These are phyloP conservation scores for Drosophila sulfurigaster DNA, from an alignment of 1,140 invertebrate species.

Conservation along the genomic window DNA sequence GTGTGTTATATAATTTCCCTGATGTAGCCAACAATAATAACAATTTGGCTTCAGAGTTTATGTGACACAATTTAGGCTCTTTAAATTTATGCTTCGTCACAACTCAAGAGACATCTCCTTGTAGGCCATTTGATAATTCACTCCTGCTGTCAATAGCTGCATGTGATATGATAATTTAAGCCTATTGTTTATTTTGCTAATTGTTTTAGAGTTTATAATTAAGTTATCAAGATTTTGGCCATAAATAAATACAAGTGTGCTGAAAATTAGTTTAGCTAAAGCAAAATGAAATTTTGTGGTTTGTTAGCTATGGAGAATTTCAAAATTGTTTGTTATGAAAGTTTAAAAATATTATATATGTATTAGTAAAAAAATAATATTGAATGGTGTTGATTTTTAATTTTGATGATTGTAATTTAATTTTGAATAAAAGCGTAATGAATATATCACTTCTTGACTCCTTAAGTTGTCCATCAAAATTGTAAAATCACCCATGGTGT, in stretches of 20 bases:
- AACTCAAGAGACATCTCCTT: conserved; percentile 51
- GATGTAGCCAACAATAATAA: conserved; percentile 59
- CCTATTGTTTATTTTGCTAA: conserved; percentile 56
- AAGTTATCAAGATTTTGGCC: conserved; percentile 47
- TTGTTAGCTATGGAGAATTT: conserved; percentile 23
- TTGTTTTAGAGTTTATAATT: conserved; percentile 62
- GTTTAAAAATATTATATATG: too few species aligned
- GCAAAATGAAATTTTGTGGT: conserved; percentile 22
- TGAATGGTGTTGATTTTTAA: too few species aligned
- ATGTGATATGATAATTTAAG: conserved; percentile 47
- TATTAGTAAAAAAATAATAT: too few species aligned
- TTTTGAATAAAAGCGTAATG: too few species aligned
- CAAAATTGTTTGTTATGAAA: too few species aligned
- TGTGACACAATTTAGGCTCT: conserved; percentile 59
- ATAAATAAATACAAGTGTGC: conserved; percentile 1
- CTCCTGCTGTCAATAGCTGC: not conserved
- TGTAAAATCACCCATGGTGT: too few species aligned
- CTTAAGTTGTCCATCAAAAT: too few species aligned
- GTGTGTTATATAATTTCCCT: conserved; percentile 50
- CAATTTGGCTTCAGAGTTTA: conserved; percentile 62
- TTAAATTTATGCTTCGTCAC: not conserved
- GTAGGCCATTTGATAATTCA: not conserved
- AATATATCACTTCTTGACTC: too few species aligned
- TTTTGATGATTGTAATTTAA: too few species aligned
- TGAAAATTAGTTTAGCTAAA: conserved; percentile 1